A percentile compares a stretch with the other conserved stretches of the same genome.
Evolutionary conservation across 1,140 invertebrate genomes (phyloP).

Genomic region (Lordiphosa collinella): DNA sequence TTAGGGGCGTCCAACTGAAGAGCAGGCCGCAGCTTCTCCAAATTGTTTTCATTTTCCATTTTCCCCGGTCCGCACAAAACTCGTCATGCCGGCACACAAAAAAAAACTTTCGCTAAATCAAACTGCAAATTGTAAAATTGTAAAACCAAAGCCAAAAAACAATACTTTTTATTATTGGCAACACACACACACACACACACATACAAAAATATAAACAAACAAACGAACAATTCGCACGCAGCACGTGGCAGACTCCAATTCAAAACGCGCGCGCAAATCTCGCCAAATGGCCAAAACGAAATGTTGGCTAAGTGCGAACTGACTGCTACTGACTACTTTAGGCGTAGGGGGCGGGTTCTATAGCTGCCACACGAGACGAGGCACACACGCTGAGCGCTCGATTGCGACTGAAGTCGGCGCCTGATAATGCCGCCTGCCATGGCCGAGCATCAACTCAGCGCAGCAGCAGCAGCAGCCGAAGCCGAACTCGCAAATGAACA

Average conservation of each 20-base stretch:
- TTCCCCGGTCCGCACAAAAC: conserved; percentile 17
- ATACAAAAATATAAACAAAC: conserved; percentile 20
- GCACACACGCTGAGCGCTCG: conserved; percentile 66
- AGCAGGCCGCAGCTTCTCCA: conserved; percentile 18
- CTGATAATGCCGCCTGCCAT: conserved; percentile 57
- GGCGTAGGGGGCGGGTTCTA: background rate
- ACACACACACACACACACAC: conserved; percentile 14
- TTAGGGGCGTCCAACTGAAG: conserved; percentile 29
- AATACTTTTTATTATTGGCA: conserved; percentile 1
- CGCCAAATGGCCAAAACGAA: no score
- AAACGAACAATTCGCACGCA: conserved; percentile 21
- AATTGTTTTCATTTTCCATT: conserved; percentile 22
- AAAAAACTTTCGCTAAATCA: conserved; percentile 41
- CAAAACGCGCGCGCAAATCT: conserved; percentile 24
- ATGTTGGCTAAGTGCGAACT: no score
- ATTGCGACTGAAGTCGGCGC: conserved; percentile 68
- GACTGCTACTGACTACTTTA: no score
- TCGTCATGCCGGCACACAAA: conserved; percentile 21
- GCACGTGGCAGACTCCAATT: conserved; percentile 37
- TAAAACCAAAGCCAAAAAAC: conserved; percentile 18
- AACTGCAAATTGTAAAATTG: conserved; percentile 21
- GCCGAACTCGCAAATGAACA: conserved; percentile 5
- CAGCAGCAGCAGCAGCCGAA: conserved; percentile 12
- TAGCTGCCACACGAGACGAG: conserved; percentile 39
- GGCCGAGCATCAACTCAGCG: conserved; percentile 10